phyloP scores from a whole-genome alignment of 2,888 invertebrate species.

The Callimorpha dominula region DNA sequence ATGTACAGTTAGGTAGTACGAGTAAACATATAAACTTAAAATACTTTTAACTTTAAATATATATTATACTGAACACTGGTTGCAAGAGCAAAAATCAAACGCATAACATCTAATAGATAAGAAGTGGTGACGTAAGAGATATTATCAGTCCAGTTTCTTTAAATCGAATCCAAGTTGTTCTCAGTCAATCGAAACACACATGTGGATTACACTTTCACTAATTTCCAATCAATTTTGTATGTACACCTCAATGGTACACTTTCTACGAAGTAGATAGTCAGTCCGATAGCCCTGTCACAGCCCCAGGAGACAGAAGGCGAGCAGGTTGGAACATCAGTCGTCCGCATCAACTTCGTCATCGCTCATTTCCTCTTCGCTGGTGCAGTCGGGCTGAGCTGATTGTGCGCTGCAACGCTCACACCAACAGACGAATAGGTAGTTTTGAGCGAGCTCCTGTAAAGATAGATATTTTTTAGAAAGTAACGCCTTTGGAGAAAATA shows the following conservation, averaged over 20 bases:
- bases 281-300: constrained; percentile 59
- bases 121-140: no score
- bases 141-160: no score
- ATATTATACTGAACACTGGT: no score
- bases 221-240: not conserved
- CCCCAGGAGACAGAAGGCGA: constrained; percentile 82
- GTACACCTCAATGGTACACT: not conserved
- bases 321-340: constrained; percentile 84
- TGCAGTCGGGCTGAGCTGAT: constrained; percentile 91
- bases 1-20: no score
- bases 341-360: constrained; percentile 82
- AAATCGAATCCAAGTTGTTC: no score
- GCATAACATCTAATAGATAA: no score
- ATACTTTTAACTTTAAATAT: no score
- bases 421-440: constrained; percentile 93
- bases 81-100: no score
- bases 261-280: no score
- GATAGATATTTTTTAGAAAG: not conserved
- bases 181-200: not conserved
- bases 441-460: constrained; percentile 87
- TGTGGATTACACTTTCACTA: not conserved
- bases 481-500: no score
- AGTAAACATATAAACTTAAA: no score
- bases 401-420: constrained; percentile 93
- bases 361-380: constrained; percentile 93